phyloP scores from a whole-genome alignment of 2,113 vertebrate species.

The Eptesicus fuscus region DNA sequence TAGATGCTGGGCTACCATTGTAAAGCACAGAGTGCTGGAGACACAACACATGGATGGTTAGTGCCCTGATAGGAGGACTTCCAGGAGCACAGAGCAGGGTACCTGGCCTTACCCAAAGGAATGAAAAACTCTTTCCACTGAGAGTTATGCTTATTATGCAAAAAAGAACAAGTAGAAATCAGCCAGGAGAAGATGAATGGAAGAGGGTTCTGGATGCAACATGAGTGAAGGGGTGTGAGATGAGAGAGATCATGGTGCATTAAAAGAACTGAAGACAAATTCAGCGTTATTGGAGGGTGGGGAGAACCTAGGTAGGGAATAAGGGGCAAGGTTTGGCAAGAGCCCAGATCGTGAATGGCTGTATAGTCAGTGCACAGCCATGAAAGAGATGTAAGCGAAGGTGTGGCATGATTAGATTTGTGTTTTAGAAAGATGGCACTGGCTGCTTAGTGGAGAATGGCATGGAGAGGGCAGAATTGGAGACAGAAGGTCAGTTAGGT shows the following conservation, averaged over 20 bases:
- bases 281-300: background rate
- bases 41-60: background rate
- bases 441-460: background rate
- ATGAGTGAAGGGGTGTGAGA: background rate
- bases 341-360: background rate
- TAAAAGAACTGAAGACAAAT: background rate
- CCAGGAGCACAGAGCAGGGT: background rate
- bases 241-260: accelerated
- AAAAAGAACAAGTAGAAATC: background rate
- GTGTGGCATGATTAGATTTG: background rate
- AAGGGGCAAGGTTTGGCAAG: background rate
- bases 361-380: background rate
- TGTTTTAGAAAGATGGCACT: background rate
- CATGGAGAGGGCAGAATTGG: accelerated
- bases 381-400: background rate
- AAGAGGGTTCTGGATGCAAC: background rate
- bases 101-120: background rate
- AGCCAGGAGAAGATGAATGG: background rate
- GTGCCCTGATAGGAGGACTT: background rate
- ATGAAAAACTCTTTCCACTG: background rate
- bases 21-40: background rate
- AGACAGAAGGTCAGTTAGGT: background rate
- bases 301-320: background rate
- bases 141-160: background rate
- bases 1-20: background rate